Conservation (phyloP, 2,888 invertebrate species). For the Chloroclystis v-ata region DNA sequence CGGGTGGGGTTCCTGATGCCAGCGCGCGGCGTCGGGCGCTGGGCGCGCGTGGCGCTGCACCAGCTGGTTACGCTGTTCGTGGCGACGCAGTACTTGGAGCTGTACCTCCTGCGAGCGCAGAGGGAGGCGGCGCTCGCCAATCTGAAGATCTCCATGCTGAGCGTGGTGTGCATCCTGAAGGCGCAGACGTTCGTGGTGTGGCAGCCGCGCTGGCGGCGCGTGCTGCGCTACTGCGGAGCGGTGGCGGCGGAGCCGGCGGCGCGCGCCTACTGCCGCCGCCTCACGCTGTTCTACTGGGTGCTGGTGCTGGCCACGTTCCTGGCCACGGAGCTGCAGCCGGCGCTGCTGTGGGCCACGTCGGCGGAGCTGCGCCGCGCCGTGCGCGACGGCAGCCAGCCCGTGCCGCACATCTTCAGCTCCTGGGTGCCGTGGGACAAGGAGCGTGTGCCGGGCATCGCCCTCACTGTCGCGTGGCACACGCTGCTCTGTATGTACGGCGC, state of each 20-base stretch:
- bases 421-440: conserved; percentile 67
- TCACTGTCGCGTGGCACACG: conserved; percentile 53
- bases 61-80: conserved; percentile 52
- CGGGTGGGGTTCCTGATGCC: conserved; percentile 52
- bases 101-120: conserved; percentile 54
- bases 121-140: conserved; percentile 56
- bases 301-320: conserved; percentile 46
- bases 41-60: conserved; percentile 43
- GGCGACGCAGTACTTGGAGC: conserved; percentile 55
- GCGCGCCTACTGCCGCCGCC: conserved; percentile 51
- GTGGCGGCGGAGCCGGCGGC: conserved; percentile 44
- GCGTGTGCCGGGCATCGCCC: conserved; percentile 53
- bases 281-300: conserved; percentile 58
- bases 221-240: conserved; percentile 54
- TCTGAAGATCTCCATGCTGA: conserved; percentile 62
- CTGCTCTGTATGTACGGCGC: conserved; percentile 50
- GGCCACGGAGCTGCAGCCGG: conserved; percentile 7
- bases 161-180: conserved; percentile 60
- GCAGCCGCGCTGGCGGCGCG: conserved; percentile 51
- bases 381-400: conserved; percentile 49
- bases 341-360: conserved; percentile 8
- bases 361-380: conserved; percentile 38
- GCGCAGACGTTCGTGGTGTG: conserved; percentile 52
- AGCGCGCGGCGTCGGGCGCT: conserved; percentile 34
- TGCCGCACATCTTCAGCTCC: conserved; percentile 64